Percentiles rank a stretch among this genome's conserved stretches.
Evolutionary conservation across 2,888 invertebrate genomes (phyloP).

Genomic region (Germaria angustata): DNA sequence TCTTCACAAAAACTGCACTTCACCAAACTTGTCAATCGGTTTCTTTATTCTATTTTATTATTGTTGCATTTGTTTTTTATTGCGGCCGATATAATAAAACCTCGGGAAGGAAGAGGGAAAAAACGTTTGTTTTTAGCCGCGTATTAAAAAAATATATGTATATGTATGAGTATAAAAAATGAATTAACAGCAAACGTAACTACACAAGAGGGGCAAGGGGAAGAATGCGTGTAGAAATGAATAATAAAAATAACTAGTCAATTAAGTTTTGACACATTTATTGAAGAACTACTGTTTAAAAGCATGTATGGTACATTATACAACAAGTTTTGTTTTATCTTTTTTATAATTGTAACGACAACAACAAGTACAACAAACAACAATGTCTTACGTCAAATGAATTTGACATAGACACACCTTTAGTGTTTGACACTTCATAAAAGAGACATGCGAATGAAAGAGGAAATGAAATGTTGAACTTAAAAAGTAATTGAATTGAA

Average conservation of each 20-base stretch:
- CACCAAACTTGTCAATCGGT: not conserved
- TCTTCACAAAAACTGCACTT: not conserved
- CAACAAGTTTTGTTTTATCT: not conserved
- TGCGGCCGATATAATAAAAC: constrained; percentile 25
- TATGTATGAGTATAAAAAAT: not conserved
- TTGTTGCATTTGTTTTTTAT: not conserved
- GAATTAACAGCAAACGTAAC: not conserved
- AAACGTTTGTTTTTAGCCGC: constrained; percentile 55
- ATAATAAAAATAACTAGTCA: constrained; percentile 45
- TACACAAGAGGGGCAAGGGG: not conserved
- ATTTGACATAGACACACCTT: constrained; percentile 39
- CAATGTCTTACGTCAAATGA: constrained; percentile 44
- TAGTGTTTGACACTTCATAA: constrained; percentile 3
- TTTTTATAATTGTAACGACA: constrained; percentile 32
- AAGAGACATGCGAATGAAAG: not conserved
- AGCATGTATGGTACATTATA: not conserved
- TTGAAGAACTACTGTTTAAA: constrained; percentile 69
- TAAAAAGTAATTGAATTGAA: constrained; percentile 17
- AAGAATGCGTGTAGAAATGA: not conserved
- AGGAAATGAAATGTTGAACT: constrained; percentile 51
- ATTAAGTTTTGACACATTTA: constrained; percentile 66
- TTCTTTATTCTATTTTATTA: constrained; percentile 14
- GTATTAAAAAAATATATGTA: constrained; percentile 13
- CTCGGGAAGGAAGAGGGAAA: constrained; percentile 9
- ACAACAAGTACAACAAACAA: constrained; percentile 23